Conservation (phyloP, 2,113 vertebrate genomes). For the Syngnathoides biaculeatus region DNA sequence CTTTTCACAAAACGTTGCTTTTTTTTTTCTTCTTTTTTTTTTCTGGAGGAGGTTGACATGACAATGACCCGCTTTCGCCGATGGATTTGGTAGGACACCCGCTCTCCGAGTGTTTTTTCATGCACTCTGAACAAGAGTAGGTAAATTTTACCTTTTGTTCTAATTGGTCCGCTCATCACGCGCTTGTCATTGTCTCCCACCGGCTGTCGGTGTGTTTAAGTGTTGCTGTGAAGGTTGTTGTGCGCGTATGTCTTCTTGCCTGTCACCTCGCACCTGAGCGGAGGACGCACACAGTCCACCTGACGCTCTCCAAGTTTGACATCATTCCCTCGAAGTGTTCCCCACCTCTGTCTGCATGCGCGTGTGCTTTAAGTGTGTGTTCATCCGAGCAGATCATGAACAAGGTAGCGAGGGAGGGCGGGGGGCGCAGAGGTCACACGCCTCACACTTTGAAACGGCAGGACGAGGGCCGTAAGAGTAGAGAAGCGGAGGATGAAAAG, state of each 20-base stretch:
- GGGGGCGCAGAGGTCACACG: slow-evolving; percentile 47
- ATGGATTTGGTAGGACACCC: slow-evolving; percentile 99
- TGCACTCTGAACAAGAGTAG: slow-evolving; percentile 99
- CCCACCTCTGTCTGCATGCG: slow-evolving; percentile 6
- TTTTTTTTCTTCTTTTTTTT: slow-evolving; percentile 30
- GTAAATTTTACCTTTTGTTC: slow-evolving; percentile 83
- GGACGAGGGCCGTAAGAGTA: slow-evolving; percentile 42
- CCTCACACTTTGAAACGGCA: slow-evolving; percentile 29
- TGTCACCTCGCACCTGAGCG: slow-evolving; percentile 39
- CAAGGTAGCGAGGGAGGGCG: slow-evolving; percentile 39
- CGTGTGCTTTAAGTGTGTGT: slow-evolving; percentile 17
- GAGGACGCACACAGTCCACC: background rate
- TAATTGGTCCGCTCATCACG: slow-evolving; percentile 39
- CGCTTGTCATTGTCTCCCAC: slow-evolving; percentile 61
- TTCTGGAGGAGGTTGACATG: slow-evolving; percentile 78
- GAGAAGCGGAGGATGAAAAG: slow-evolving; percentile 28
- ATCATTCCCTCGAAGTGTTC: background rate
- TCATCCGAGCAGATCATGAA: slow-evolving; percentile 35
- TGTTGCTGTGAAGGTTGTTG: slow-evolving; percentile 66
- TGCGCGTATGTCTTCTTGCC: slow-evolving; percentile 18
- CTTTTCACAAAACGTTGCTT: slow-evolving; percentile 9
- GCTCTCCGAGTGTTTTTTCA: slow-evolving; percentile 93
- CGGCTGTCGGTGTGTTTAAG: slow-evolving; percentile 37
- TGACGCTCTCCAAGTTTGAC: background rate
- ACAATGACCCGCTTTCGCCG: slow-evolving; percentile 86